Evolutionary conservation across 1,140 invertebrate species (phyloP).

Genomic region (Zaprionus capensis): DNA sequence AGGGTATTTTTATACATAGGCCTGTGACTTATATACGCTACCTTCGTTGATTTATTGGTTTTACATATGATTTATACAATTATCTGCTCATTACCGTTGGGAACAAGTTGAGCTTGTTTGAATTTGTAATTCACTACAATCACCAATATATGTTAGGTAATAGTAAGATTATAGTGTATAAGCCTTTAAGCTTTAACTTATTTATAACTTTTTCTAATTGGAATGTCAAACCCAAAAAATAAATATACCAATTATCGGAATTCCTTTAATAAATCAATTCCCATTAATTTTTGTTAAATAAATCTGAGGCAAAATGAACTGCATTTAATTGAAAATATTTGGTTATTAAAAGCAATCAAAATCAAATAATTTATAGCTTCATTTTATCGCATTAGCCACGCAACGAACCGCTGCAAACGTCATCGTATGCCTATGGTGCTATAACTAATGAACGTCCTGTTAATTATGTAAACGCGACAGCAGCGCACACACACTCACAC

Average conservation of each 20-base stretch:
- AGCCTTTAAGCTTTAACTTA: background rate
- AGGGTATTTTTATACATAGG: background rate
- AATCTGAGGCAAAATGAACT: slow-evolving; percentile 49
- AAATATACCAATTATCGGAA: background rate
- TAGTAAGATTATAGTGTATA: too few relatives aligned
- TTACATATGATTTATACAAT: background rate
- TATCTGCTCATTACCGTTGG: background rate
- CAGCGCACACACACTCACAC: background rate
- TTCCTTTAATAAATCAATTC: background rate
- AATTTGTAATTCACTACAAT: background rate
- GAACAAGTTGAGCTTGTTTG: background rate
- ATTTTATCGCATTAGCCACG: slow-evolving; percentile 49
- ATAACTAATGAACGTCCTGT: slow-evolving; percentile 64
- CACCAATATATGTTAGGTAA: too few relatives aligned
- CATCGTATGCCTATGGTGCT: background rate
- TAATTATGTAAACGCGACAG: slow-evolving; percentile 66
- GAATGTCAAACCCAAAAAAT: background rate
- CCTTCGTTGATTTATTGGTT: background rate
- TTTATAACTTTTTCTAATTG: background rate
- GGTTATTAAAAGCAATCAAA: slow-evolving; percentile 66
- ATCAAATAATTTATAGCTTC: slow-evolving; percentile 54
- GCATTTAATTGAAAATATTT: slow-evolving; percentile 54
- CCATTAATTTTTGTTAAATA: background rate
- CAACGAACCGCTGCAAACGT: background rate
- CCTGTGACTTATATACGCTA: background rate